Conservation (phyloP, 1,140 invertebrate species). For the Zaprionus capensis region DNA sequence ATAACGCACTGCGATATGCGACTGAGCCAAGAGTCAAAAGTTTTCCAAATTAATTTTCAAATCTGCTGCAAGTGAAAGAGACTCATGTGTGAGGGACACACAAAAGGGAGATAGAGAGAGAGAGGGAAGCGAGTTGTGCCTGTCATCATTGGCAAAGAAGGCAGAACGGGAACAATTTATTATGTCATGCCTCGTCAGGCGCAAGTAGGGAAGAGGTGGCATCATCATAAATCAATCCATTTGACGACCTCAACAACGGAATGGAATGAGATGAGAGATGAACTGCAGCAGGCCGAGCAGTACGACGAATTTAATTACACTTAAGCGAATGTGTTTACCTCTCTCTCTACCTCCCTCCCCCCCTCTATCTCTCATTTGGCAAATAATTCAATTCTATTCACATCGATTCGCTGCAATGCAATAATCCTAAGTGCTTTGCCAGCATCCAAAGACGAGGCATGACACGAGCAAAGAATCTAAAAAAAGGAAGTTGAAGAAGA, state of each 20-base stretch:
- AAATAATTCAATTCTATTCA: conserved; percentile 69
- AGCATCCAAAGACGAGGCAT: conserved; percentile 26
- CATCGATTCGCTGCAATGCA: conserved; percentile 64
- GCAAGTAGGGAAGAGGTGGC: conserved; percentile 22
- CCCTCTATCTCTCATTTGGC: not conserved
- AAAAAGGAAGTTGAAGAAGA: not conserved
- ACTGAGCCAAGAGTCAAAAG: conserved; percentile 50
- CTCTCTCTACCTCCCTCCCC: not conserved
- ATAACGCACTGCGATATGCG: conserved; percentile 57
- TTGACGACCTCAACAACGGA: conserved; percentile 57
- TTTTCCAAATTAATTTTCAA: conserved; percentile 75
- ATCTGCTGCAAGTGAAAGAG: conserved; percentile 35
- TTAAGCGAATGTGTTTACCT: conserved; percentile 54
- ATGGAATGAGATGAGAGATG: conserved; percentile 9
- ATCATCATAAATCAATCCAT: conserved; percentile 83
- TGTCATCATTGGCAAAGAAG: conserved; percentile 44
- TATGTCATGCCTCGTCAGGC: conserved; percentile 67
- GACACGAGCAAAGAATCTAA: conserved; percentile 65
- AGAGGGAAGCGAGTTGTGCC: conserved; percentile 22
- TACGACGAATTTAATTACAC: conserved; percentile 75
- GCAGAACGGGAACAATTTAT: conserved; percentile 58
- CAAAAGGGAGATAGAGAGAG: not conserved
- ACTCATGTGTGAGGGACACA: conserved; percentile 17
- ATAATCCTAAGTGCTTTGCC: conserved; percentile 71
- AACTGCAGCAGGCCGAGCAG: conserved; percentile 5